Evolutionary conservation across 2,797 vertebrate genomes (phyloP), one percentile per base, ranked within the genome.

Genomic region (Aeoliscus strigatus): DNA sequence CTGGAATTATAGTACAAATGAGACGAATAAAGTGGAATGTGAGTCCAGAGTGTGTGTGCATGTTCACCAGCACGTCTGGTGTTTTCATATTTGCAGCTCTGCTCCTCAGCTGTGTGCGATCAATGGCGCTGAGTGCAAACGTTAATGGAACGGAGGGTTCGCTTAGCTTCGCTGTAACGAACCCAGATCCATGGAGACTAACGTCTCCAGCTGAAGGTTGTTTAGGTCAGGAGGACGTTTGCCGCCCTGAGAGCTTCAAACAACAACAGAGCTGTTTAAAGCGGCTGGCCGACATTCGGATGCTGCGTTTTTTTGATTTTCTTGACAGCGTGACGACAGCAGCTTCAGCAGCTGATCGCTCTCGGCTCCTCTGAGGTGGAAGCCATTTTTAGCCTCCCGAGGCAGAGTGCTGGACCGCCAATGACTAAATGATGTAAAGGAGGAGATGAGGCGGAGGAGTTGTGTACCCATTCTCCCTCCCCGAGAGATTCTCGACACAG

Each of bases 371-470:
- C 52, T 29, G 61, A 47, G 60, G 57, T 33, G 57, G 63, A 6
- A 48, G 60, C 48, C 68, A 64, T 71, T 62, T 79, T 75, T 66
- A 73, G 67, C 59, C 47, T 61, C 49, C 24, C 4, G 29, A 36
- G 51, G 54, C 61, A 35, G 52, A 51, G 51, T 47, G 45, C 57
- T 30, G 40, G 31, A 48, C 50, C 47, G 29, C 31, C 47, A 54
- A 73, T 54, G 70, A 60, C 55, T 73, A 63, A 75, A 75, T 50
- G 60, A 70, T 68, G 66, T 69, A 62, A 48, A 32, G 34, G 31
- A 26, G 39, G 58, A 8, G 23, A 44, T 66, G 12, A 4, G 21
- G 26, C 6, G 3, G 39, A 59, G 53, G 24, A 51, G 33, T 13
- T 1, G 25, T n/a, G n/a, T n/a, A n/a, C n/a, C n/a, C n/a, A n/a